phyloP scores from a whole-genome alignment of 2,888 invertebrate genomes.

The Notocelia uddmanniana region DNA sequence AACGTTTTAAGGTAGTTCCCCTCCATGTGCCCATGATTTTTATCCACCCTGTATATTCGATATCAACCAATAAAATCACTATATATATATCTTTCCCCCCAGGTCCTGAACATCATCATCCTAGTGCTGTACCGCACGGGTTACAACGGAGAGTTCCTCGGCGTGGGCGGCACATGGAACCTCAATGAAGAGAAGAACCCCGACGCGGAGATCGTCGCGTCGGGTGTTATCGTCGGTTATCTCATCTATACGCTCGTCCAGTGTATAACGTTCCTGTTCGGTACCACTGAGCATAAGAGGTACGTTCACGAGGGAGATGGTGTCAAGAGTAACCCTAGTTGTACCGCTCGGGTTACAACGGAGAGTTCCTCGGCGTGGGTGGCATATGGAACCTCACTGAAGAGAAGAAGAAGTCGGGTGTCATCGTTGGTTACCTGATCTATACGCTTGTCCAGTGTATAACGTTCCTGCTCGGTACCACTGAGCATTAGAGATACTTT shows the following conservation, averaged over 20 bases:
- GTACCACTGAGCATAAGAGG: conserved; percentile 92
- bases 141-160: conserved; percentile 93
- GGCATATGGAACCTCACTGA: too few relatives aligned
- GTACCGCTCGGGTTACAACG: too few relatives aligned
- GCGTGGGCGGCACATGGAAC: conserved; percentile 96
- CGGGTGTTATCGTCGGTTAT: conserved; percentile 94
- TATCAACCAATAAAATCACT: not conserved
- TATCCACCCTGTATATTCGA: too few relatives aligned
- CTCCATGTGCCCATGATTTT: too few relatives aligned
- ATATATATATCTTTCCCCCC: conserved; percentile 54
- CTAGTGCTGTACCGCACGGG: conserved; percentile 93
- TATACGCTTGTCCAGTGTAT: not conserved
- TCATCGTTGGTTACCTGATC: not conserved
- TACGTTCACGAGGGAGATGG: conserved; percentile 57
- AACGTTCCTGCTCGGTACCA: not conserved
- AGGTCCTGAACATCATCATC: conserved; percentile 94
- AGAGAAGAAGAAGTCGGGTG: not conserved
- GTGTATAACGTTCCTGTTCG: conserved; percentile 91
- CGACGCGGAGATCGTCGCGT: conserved; percentile 95
- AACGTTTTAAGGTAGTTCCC: too few relatives aligned
- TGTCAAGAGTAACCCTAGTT: too few relatives aligned
- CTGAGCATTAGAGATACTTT: not conserved
- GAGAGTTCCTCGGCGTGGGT: too few relatives aligned
- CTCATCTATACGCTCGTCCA: conserved; percentile 93
- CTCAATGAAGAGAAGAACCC: conserved; percentile 95